Base-by-base conservation (phyloP, 2,888 invertebrate species). In the Pristionchus arcanus region DNA sequence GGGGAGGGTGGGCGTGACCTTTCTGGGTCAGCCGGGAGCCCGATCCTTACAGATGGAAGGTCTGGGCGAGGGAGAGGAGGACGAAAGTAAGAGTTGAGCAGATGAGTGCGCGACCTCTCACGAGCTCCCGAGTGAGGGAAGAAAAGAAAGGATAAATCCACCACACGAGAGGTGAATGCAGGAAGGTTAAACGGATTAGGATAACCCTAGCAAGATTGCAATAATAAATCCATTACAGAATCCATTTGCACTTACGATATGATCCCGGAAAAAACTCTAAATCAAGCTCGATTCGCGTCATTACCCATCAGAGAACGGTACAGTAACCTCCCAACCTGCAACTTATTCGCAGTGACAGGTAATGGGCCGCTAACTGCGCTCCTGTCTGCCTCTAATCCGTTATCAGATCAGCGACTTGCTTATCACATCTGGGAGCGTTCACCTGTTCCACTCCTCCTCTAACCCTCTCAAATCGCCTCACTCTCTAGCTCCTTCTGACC, bases 1-100 rank as follows among this genome's bases (percentile, higher is more conserved):
- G 59, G 55, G 81, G 49, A 2, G 42, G 81, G 28, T 21, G 34
- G 31, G 28, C 28, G 83, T 85, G 84, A 85, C 84, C 84, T 85
- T 85, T 85, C 84, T 85, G 84, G 84, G 84, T 85, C 84, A 85
- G 49, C 84, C 84, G 77, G 37, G 37, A 34, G 31, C 13, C n/a
- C 53, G 53, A 83, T 83, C 53, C 83, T 49, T 49, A 55, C 55
- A 55, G 83, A 83, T 83, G 83, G 34, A 11, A 25, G 37, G 34
- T 31, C 28, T 31, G 77, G 77, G 37, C 21, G 42, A 31, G 15
- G 84, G 37, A 59, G 84, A 55, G 55, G 59, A 85, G 55, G 84
- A 25, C 55, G 84, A 85, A 85, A 85, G 84, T 85, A 81, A 81
- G 81, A 81, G 81, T 81, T 42, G 42, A 16, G 25, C n/a, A 28